phyloP scores from a whole-genome alignment of 2,113 vertebrate species.

The Gallinago undulata region DNA sequence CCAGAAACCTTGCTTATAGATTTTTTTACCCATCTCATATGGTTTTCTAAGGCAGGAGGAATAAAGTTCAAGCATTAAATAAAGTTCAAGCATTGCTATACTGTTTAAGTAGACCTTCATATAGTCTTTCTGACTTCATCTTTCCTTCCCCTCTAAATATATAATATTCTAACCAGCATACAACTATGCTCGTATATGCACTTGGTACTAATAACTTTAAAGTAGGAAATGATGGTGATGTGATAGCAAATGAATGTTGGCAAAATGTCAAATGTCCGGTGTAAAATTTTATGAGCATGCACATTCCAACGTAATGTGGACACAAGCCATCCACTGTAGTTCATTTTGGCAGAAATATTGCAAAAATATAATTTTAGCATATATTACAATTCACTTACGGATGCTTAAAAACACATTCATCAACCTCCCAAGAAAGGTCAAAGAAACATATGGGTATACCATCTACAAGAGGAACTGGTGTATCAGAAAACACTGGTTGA shows the following conservation, averaged over 20 bases:
- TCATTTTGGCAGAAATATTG: constrained; percentile 75
- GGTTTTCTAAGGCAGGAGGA: background rate
- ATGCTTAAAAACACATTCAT: constrained; percentile 74
- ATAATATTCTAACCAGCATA: constrained; percentile 16
- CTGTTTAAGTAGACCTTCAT: background rate
- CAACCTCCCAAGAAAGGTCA: constrained; percentile 68
- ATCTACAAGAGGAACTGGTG: constrained; percentile 22
- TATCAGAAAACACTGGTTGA: background rate
- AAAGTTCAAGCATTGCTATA: background rate
- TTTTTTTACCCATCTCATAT: background rate
- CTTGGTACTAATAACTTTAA: constrained; percentile 52
- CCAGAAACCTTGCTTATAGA: background rate
- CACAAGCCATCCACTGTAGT: constrained; percentile 72
- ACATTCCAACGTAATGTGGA: constrained; percentile 73
- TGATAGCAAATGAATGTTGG: constrained; percentile 81
- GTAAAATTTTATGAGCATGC: constrained; percentile 80
- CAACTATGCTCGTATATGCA: constrained; percentile 38
- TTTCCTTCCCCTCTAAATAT: constrained; percentile 4
- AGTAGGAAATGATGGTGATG: constrained; percentile 76
- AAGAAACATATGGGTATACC: constrained; percentile 49
- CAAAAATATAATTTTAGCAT: constrained; percentile 76
- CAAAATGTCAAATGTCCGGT: constrained; percentile 79
- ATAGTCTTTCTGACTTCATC: background rate
- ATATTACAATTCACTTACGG: constrained; percentile 77
- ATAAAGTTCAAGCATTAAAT: background rate